Conservation (phyloP, 2,797 vertebrate species). For the Centropyge bicolor region DNA sequence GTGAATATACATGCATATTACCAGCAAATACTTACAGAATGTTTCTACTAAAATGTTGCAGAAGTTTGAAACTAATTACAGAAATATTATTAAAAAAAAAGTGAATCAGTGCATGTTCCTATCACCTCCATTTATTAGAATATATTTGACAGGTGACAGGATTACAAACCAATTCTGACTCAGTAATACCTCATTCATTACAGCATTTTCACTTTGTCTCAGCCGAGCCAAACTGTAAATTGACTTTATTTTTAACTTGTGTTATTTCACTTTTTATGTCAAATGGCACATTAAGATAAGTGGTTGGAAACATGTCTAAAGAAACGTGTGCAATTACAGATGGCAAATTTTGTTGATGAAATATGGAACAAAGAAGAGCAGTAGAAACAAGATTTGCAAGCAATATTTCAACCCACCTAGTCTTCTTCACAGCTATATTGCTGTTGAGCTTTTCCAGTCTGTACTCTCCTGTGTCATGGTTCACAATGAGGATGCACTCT, state of each 20-base stretch:
- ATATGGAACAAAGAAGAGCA: neutral
- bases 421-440: slow-evolving; percentile 99
- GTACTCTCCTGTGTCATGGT: slow-evolving; percentile 98
- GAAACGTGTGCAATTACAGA: neutral
- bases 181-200: neutral
- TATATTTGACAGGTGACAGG: neutral
- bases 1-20: slow-evolving; percentile 1
- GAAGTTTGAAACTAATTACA: neutral
- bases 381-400: neutral
- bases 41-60: neutral
- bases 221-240: neutral
- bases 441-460: slow-evolving; percentile 97
- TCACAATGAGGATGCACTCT: slow-evolving; percentile 98
- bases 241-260: neutral
- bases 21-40: neutral
- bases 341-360: neutral
- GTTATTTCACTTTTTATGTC: neutral
- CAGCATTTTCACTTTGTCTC: neutral
- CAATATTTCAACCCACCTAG: slow-evolving; percentile 85
- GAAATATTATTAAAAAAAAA: neutral
- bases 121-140: neutral
- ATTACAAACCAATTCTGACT: neutral
- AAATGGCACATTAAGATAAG: neutral
- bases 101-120: neutral
- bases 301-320: neutral